Conservation (phyloP, 2,888 invertebrate species). For the Litoditis marina region DNA sequence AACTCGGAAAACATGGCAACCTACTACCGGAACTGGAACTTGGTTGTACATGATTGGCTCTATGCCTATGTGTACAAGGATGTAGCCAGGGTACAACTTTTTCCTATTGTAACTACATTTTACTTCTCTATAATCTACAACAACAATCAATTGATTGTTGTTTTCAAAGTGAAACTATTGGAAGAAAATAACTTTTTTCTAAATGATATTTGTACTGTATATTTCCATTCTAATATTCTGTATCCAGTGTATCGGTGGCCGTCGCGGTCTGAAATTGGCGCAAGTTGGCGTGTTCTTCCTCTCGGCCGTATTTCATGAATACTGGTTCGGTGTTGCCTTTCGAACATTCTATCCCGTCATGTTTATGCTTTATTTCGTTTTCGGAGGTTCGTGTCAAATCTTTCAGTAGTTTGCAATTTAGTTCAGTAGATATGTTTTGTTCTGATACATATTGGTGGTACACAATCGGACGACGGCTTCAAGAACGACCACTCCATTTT, state of each 20-base stretch:
- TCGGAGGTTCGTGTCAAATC: conserved; percentile 70
- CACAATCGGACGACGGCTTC: no score
- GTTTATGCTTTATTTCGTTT: conserved; percentile 74
- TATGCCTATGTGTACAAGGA: conserved; percentile 79
- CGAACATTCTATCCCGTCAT: conserved; percentile 85
- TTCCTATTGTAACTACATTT: no score
- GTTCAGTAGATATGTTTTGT: background rate
- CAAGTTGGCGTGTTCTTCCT: conserved; percentile 74
- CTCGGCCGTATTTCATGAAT: conserved; percentile 84
- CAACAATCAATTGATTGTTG: no score
- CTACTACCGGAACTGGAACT: conserved; percentile 89
- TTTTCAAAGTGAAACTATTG: no score
- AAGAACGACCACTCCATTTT: no score
- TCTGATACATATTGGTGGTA: no score
- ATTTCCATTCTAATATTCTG: background rate
- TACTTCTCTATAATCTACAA: no score
- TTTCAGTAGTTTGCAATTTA: background rate
- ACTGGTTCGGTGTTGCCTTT: conserved; percentile 76
- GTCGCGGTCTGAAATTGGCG: conserved; percentile 63
- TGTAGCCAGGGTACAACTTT: conserved; percentile 10
- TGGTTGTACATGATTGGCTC: conserved; percentile 89
- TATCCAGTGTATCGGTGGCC: conserved; percentile 43
- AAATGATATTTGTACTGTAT: background rate
- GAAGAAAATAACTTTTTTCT: no score
- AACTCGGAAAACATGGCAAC: conserved; percentile 77